Percentiles rank a stretch among this genome's conserved stretches.
These are phyloP conservation scores for Chionis minor DNA, from an alignment of 2,113 vertebrate genomes.

Conservation along the genomic window DNA sequence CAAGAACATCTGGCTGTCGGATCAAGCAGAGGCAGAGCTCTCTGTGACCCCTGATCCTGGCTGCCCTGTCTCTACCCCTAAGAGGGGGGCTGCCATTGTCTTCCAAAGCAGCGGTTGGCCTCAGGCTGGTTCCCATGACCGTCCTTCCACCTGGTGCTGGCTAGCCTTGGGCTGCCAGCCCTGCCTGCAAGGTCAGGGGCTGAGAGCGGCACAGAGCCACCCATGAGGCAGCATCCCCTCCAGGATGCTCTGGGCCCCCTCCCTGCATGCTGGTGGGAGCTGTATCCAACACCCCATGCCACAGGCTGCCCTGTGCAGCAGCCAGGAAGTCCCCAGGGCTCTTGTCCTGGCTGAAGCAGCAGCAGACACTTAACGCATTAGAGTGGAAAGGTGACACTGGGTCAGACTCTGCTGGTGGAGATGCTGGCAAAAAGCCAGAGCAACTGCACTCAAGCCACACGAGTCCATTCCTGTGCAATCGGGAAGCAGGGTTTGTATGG, in stretches of 20 bases:
- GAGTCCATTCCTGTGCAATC: background rate
- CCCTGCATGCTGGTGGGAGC: fast-evolving
- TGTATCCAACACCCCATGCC: fast-evolving
- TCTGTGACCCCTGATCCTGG: background rate
- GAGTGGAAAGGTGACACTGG: background rate
- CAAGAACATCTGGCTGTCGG: background rate
- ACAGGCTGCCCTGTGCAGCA: background rate
- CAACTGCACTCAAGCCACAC: background rate
- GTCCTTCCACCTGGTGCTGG: background rate
- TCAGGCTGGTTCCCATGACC: background rate
- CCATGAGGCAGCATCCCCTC: background rate
- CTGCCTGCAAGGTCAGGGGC: background rate
- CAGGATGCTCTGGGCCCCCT: background rate
- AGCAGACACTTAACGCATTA: fast-evolving
- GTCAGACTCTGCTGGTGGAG: background rate
- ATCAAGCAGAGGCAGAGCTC: background rate
- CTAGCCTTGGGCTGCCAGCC: background rate
- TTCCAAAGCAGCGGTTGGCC: background rate
- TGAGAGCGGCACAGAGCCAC: background rate
- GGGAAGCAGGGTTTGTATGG: background rate
- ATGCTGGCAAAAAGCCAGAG: background rate
- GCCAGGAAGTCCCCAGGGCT: fast-evolving
- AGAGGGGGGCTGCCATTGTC: background rate
- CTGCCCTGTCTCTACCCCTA: background rate
- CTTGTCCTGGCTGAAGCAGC: background rate